These are phyloP conservation scores for Melanaphis sacchari DNA, from an alignment of 1,140 invertebrate species.

Conservation along the genomic window DNA sequence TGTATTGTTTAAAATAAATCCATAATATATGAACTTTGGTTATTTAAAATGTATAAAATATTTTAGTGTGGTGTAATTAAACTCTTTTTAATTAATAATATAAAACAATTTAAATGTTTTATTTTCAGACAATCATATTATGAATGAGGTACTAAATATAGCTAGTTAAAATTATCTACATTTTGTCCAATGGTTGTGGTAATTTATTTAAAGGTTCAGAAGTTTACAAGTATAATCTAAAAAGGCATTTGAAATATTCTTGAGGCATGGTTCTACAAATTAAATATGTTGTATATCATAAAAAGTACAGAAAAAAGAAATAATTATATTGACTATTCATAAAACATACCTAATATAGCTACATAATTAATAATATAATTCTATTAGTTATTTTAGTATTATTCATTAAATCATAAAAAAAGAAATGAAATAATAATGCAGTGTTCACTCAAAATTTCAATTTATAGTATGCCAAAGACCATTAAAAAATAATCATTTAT, in stretches of 20 bases:
- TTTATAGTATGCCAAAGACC: constrained; percentile 63
- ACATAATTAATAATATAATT: too few relatives aligned
- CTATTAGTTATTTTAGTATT: too few relatives aligned
- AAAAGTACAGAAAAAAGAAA: too few relatives aligned
- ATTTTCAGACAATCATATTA: too few relatives aligned
- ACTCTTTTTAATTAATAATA: too few relatives aligned
- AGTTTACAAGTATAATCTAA: constrained; percentile 65
- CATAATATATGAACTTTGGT: too few relatives aligned
- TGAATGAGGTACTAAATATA: background rate
- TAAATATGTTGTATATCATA: constrained; percentile 64
- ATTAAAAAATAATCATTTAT: constrained; percentile 17
- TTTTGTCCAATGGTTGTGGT: constrained; percentile 52
- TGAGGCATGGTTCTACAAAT: constrained; percentile 69
- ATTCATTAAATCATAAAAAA: too few relatives aligned
- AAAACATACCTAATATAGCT: background rate
- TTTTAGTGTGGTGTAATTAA: too few relatives aligned
- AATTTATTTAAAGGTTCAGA: constrained; percentile 59
- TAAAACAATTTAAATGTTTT: too few relatives aligned
- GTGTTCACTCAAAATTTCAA: constrained; percentile 67
- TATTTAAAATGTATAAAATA: too few relatives aligned
- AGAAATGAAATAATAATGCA: constrained; percentile 62
- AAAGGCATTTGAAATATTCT: constrained; percentile 65
- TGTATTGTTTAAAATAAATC: too few relatives aligned
- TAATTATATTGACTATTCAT: background rate
- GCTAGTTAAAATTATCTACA: background rate